Base-by-base conservation (phyloP, 1,140 invertebrate genomes). In the Bradysia coprophila region DNA sequence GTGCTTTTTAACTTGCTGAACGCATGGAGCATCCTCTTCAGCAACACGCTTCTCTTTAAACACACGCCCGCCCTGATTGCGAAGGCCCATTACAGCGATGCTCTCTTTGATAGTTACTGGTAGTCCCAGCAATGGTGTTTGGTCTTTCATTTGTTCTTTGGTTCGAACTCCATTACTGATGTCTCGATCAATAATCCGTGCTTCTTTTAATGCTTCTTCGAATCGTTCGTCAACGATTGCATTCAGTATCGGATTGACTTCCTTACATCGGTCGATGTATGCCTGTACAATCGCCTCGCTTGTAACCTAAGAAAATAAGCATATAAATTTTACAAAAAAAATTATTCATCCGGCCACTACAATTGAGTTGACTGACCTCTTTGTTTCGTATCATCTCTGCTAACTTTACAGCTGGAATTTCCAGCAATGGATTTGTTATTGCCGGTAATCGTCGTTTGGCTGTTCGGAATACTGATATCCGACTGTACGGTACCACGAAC, bases 221-320 rank as follows among this genome's bases (percentile, higher is more conserved):
- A 75, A 81, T 31, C 76, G 62, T 45, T 75, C 63, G 45, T 78
- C 70, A 1, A 78, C 75, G 13, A 82, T 66, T 16, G 73, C 73
- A 59, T 82, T 83, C 19, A 83, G 47, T n/a, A 72, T 50, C 3
- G 72, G 70, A 60, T 83, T 77, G 1, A 82, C 73, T 48, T 73
- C 65, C 22, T 61, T 51, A 44, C 78, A 79, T 42, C 80, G 63
- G 13, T 61, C 56, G 16, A 81, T 73, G 44, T 73, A 81, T 0
- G 73, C 68, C 44, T 57, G 51, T 1, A 81, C 68, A 2, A 81
- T 71, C 49, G 71, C 65, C 50, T 71, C 68, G 52, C 68, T 65
- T 46, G 59, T 67, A 15, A 73, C 51, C 70, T 73, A 50, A 13
- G 57, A 54, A 31, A 28, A 34, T 15, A 40, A 34, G 19, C 16